phyloP scores from a whole-genome alignment of 2,888 invertebrate species.

The Andricus curvator region DNA sequence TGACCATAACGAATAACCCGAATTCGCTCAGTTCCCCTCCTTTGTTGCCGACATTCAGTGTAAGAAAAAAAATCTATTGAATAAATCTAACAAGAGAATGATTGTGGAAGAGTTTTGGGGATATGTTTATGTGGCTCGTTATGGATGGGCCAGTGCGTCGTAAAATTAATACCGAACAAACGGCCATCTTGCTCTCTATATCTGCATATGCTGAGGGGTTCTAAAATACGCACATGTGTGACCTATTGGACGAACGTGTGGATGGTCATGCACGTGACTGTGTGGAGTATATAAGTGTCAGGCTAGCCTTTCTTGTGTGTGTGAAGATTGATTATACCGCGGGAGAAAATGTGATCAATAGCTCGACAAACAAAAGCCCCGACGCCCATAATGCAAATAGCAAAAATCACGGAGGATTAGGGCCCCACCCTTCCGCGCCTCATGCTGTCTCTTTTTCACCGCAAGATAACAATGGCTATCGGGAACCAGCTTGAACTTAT shows the following conservation, averaged over 20 bases:
- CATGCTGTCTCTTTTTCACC: slow-evolving; percentile 17
- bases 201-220: slow-evolving; percentile 54
- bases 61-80: not conserved
- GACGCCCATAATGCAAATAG: slow-evolving; percentile 73
- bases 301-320: slow-evolving; percentile 66
- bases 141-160: slow-evolving; percentile 59
- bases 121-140: slow-evolving; percentile 36
- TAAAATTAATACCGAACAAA: slow-evolving; percentile 74
- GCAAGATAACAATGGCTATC: slow-evolving; percentile 31
- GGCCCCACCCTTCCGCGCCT: slow-evolving; percentile 23
- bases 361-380: slow-evolving; percentile 75
- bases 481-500: slow-evolving; percentile 19
- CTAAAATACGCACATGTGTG: slow-evolving; percentile 62
- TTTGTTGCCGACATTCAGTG: not conserved
- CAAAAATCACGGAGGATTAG: slow-evolving; percentile 68
- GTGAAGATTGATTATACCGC: slow-evolving; percentile 78
- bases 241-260: slow-evolving; percentile 55
- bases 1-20: slow-evolving; percentile 13
- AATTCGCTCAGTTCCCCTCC: not conserved
- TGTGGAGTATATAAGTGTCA: slow-evolving; percentile 63
- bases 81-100: not conserved
- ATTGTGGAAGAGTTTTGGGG: not conserved
- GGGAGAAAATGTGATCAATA: slow-evolving; percentile 78
- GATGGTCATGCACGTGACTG: slow-evolving; percentile 49
- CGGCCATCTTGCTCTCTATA: slow-evolving; percentile 70